phyloP scores from a whole-genome alignment of 2,113 vertebrate genomes.

The Neolamprologus longior region DNA sequence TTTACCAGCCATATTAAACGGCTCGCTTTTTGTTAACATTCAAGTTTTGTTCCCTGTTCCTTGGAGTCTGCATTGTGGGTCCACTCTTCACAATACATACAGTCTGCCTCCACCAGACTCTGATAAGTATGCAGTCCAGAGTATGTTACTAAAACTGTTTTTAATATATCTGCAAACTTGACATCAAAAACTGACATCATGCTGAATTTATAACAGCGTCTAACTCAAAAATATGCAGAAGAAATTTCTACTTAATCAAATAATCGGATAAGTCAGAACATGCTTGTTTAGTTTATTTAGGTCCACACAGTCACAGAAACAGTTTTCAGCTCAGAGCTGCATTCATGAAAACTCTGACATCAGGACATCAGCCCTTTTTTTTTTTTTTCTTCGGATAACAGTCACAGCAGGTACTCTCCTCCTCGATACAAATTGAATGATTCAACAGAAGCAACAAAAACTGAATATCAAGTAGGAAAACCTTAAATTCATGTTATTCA shows the following conservation, averaged over 20 bases:
- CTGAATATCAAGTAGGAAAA: not conserved
- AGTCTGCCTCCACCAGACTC: too few relatives aligned
- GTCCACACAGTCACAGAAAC: not conserved
- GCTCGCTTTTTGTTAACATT: too few relatives aligned
- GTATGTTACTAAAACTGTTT: not conserved
- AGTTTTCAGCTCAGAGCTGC: not conserved
- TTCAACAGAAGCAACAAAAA: not conserved
- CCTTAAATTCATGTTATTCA: not conserved
- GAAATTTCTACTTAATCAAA: not conserved
- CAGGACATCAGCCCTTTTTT: not conserved
- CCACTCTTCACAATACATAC: too few relatives aligned
- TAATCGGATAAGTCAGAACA: not conserved
- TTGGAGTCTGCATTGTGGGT: too few relatives aligned
- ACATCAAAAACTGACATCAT: not conserved
- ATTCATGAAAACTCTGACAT: accelerated
- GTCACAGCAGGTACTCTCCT: not conserved
- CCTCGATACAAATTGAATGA: not conserved
- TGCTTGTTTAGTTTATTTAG: not conserved
- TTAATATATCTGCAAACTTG: not conserved
- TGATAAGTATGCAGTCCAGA: not conserved
- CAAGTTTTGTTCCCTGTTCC: too few relatives aligned
- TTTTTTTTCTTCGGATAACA: not conserved
- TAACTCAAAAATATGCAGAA: not conserved
- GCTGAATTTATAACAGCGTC: not conserved
- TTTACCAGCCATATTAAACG: too few relatives aligned